Evolutionary conservation across 2,797 vertebrate species (phyloP), one percentile per base, ranked within the genome.

Genomic region (Pygocentrus nattereri): DNA sequence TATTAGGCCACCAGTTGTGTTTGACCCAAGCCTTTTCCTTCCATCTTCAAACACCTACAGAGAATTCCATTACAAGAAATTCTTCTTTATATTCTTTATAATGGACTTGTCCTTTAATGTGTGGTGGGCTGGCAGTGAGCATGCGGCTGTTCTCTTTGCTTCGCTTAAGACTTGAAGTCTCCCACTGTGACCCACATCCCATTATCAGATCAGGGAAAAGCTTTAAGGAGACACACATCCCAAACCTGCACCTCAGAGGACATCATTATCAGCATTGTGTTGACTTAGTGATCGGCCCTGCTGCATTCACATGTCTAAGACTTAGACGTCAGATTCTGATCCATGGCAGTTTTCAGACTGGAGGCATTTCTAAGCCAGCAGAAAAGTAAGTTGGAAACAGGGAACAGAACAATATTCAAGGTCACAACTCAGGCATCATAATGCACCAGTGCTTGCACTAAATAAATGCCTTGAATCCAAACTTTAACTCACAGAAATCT

Each of bases 121-220:
- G 27, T 49, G 44, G n/a, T 76, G 65, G 30, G 18, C 19, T 47
- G 47, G 19, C 50, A 74, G 50, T 11, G 15, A 58, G 12, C 2
- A n/a, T 19, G 25, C 31, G 62, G 27, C 13, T 67, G 19, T 67
- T 30, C 47, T 49, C 61, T 23, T 15, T 64, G 59, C 44, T 19
- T 8, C n/a, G 71, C 54, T n/a, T 49, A 10, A 49, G 59, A 76
- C 25, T 19, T 61, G 5, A 71, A 56, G 49, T 19, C 31, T 58
- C 71, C 52, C 34, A 38, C 30, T 73, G 71, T 73, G 52, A 38
- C 50, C 71, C 19, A 31, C 69, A 23, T 73, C 71, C 50, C 50
- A 25, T 58, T 58, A 56, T 73, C 52, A 73, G 71, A 56, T 73
- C 16, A 58, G 50, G 8, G 11, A 13, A 56, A 73, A 23, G 12